Conservation (phyloP, 2,113 vertebrate species). For the Eleginops maclovinus region DNA sequence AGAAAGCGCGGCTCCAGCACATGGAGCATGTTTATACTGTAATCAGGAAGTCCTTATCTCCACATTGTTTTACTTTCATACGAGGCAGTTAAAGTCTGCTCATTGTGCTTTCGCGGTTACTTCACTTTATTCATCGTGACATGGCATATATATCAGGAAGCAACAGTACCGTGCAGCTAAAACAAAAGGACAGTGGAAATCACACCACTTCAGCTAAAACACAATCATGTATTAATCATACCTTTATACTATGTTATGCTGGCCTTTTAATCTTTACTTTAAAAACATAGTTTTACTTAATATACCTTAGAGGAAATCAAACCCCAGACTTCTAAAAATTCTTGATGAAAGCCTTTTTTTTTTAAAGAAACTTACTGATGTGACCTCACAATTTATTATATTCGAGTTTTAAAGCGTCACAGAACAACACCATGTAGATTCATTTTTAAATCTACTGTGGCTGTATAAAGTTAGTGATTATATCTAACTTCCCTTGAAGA, state of each 20-base stretch:
- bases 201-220: not conserved
- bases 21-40: conserved; percentile 21
- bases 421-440: not conserved
- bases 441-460: not conserved
- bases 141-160: not conserved
- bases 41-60: conserved; percentile 31
- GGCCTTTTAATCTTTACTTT: not conserved
- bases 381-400: not conserved
- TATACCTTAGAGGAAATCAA: not conserved
- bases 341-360: no score
- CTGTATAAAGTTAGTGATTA: not conserved
- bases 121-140: not conserved
- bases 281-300: not conserved
- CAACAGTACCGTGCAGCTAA: not conserved
- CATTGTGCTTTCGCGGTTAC: not conserved
- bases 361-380: not conserved
- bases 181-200: not conserved
- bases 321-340: not conserved
- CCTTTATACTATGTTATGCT: not conserved
- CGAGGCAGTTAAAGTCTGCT: not conserved
- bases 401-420: not conserved
- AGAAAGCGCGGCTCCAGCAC: conserved; percentile 37
- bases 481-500: not conserved
- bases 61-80: not conserved
- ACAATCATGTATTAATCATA: not conserved